These are phyloP conservation scores for Cataglyphis rosenhaueri DNA, from an alignment of 2,888 invertebrate species.

Conservation along the genomic window DNA sequence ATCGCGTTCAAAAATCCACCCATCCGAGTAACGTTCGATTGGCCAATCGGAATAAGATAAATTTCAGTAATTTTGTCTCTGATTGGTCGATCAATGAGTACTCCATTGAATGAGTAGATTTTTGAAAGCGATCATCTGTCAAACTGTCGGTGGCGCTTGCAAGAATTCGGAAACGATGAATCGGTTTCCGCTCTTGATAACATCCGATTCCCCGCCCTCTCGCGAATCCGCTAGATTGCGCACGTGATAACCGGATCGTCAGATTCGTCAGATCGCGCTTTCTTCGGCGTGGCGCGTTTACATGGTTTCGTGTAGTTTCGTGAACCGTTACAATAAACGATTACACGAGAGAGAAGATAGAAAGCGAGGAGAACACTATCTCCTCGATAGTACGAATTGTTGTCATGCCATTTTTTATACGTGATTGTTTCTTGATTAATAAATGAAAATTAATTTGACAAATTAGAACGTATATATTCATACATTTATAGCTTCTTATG, in stretches of 20 bases:
- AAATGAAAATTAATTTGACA: neutral
- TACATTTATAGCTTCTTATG: neutral
- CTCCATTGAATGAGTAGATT: too few species aligned
- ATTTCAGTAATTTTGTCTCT: too few species aligned
- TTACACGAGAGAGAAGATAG: neutral
- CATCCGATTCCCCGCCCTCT: neutral
- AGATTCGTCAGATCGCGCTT: neutral
- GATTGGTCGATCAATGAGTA: too few species aligned
- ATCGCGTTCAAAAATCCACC: neutral
- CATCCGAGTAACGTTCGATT: too few species aligned
- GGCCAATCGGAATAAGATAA: neutral
- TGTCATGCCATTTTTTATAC: too few species aligned
- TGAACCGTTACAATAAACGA: neutral
- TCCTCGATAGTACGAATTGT: neutral
- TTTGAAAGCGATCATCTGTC: conserved; percentile 40
- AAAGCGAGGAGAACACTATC: neutral
- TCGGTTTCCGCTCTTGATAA: neutral
- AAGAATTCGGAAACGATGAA: neutral
- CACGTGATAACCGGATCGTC: neutral
- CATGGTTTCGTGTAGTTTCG: neutral
- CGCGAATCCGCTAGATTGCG: neutral
- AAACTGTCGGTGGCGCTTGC: conserved; percentile 62
- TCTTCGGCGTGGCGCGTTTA: neutral
- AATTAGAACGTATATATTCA: neutral
- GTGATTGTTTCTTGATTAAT: neutral